Evolutionary conservation across 2,113 vertebrate species (phyloP).

Genomic region (Gopherus flavomarginatus): DNA sequence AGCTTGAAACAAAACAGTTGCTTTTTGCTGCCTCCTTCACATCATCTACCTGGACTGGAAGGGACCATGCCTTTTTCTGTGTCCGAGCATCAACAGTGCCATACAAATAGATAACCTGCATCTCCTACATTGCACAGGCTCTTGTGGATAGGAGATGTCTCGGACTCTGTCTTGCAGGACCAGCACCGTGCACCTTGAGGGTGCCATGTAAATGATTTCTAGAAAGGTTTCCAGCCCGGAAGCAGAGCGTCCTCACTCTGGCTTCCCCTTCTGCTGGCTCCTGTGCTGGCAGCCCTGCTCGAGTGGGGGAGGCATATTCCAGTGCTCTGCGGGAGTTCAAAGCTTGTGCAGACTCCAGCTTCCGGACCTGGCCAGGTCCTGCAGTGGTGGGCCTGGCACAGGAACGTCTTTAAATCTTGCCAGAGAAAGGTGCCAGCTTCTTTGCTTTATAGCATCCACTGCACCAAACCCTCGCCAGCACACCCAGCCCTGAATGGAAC

Average conservation of each 20-base stretch:
- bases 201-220: rapidly evolving
- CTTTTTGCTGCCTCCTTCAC: neutral
- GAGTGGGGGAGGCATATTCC: neutral
- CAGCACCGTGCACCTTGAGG: neutral
- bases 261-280: neutral
- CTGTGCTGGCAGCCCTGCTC: neutral
- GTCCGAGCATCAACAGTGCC: rapidly evolving
- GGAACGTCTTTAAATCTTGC: neutral
- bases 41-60: rapidly evolving
- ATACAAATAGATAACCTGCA: rapidly evolving
- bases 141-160: neutral
- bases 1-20: rapidly evolving
- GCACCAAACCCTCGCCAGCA: neutral
- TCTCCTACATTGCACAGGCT: neutral
- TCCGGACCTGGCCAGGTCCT: rapidly evolving
- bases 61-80: rapidly evolving
- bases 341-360: neutral
- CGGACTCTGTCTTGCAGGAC: rapidly evolving
- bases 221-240: rapidly evolving
- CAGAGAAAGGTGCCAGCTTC: neutral
- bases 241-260: neutral
- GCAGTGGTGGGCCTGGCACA: rapidly evolving
- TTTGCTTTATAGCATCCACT: neutral
- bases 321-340: rapidly evolving
- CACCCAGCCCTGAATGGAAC: neutral